Base-by-base conservation (phyloP, 1,140 invertebrate genomes). In the Rhopalosiphum padi region DNA sequence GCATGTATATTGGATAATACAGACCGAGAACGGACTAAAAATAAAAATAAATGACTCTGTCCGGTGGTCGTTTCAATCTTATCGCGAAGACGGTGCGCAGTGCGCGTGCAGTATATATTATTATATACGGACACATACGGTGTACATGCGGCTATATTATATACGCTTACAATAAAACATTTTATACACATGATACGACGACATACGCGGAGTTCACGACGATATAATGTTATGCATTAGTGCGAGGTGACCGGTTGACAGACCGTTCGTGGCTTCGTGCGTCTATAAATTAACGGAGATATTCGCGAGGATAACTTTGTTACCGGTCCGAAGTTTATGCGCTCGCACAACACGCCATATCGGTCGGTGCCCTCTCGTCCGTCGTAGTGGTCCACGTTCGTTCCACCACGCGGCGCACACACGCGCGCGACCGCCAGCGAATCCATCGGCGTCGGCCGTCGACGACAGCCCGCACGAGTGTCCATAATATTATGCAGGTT, bases 241-340 rank as follows among this genome's bases (percentile, higher is more conserved):
- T 22, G n/a, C 48, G 87, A 89, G 48, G 48, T 55, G 88, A 53
- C 51, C 88, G 23, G 88, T 25, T 37, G 88, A 89, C 51, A 55
- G 48, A 37, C 87, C 8, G 46, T 51, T 89, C 35, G 41, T 41
- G 41, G 41, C 41, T 41, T 41, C 41, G 35, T 53, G 88, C 18
- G 89, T 46, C 89, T 21, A 68, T 90, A 90, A 90, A 90, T 90
- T 68, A 68, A 90, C 89, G 53, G 89, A 43, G 89, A 90, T 90
- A 43, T 90, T 30, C 89, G 8, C 53, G 89, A 60, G 53, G 55
- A 90, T 90, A 90, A 90, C 53, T 90, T 68, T 43, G 89, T 90
- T n/a, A 43, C 53, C 51, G 87, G 87, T 87, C 48, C 51, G 88
- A 89, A 89, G 51, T 55, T 89, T 55, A 55, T 88, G 22, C 85